Conservation (phyloP, 2,888 invertebrate species). For the Heliconius charithonia region DNA sequence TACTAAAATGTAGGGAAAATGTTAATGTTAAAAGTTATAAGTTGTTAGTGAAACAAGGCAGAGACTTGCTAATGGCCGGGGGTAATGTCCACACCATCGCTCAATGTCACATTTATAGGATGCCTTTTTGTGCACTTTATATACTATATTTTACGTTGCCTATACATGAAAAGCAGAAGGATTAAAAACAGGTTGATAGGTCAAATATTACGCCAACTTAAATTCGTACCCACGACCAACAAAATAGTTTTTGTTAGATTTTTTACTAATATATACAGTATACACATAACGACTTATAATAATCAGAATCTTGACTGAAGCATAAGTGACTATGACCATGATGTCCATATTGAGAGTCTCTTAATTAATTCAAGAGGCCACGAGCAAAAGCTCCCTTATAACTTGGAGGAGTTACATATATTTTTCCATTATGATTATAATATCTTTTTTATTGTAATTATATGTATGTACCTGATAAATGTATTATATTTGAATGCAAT, state of each 20-base stretch:
- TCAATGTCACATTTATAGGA: conserved; percentile 69
- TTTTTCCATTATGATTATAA: neutral
- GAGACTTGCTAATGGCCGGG: conserved; percentile 65
- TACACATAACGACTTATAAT: too few species aligned
- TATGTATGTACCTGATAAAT: neutral
- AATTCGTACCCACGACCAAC: too few species aligned
- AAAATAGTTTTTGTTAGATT: neutral
- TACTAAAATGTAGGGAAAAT: conserved; percentile 36
- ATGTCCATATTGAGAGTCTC: conserved; percentile 19
- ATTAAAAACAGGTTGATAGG: too few species aligned
- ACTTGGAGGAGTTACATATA: neutral
- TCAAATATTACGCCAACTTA: too few species aligned
- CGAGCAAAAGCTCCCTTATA: conserved; percentile 14
- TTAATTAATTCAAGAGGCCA: conserved; percentile 29
- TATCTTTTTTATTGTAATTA: neutral
- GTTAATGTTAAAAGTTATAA: conserved; percentile 47
- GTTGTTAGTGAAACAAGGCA: conserved; percentile 61
- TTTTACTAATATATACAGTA: too few species aligned
- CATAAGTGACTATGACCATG: conserved; percentile 18
- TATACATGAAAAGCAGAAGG: too few species aligned
- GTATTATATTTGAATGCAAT: neutral
- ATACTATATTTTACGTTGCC: conserved; percentile 17
- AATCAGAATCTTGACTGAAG: too few species aligned
- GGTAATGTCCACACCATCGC: conserved; percentile 75
- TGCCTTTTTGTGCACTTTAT: conserved; percentile 65